Evolutionary conservation across 2,797 vertebrate genomes (phyloP).

Genomic region (Lemur catta): DNA sequence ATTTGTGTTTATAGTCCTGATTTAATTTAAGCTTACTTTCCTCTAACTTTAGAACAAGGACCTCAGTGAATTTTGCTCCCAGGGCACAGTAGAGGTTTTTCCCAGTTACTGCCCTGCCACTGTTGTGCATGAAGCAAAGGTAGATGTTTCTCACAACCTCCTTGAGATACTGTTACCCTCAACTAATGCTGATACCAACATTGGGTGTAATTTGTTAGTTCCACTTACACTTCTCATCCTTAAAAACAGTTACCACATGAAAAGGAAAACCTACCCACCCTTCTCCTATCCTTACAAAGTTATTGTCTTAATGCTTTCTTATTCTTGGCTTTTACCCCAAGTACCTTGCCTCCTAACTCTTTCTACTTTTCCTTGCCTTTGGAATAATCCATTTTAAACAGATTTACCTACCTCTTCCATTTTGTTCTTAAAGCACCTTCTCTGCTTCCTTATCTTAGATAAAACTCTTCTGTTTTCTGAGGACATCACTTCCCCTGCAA

Average conservation of each 20-base stretch:
- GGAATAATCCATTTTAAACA: constrained; percentile 3
- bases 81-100: not conserved
- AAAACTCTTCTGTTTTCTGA: not conserved
- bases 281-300: not conserved
- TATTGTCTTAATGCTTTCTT: not conserved
- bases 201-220: constrained; percentile 25
- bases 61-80: not conserved
- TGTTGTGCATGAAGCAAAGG: not conserved
- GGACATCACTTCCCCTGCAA: not conserved
- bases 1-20: not conserved
- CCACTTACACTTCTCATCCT: not conserved
- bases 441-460: not conserved
- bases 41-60: constrained; percentile 2
- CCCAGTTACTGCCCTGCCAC: not conserved
- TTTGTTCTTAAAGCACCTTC: not conserved
- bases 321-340: not conserved
- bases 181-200: not conserved
- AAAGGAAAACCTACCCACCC: not conserved
- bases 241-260: not conserved
- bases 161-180: not conserved
- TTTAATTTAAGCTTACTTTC: constrained; percentile 35
- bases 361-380: not conserved
- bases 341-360: not conserved
- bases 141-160: not conserved
- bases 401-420: not conserved